A percentile compares a stretch with the other conserved stretches of the same genome.
These are phyloP conservation scores for Xanthia togata DNA, from an alignment of 2,888 invertebrate genomes.

Conservation along the genomic window DNA sequence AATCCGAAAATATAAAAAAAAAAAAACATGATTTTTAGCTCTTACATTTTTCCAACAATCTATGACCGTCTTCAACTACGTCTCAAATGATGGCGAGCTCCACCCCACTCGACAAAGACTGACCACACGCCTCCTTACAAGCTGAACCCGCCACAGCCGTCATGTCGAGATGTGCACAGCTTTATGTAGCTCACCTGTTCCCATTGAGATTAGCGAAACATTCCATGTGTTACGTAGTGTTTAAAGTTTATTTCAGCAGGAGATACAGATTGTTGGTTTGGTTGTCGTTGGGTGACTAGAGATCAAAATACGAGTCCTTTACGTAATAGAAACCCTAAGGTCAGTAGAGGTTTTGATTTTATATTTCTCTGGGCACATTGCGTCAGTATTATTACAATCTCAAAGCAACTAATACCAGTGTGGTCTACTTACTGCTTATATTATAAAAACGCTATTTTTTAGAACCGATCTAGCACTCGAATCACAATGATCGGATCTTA, in stretches of 20 bases:
- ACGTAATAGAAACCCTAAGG: conserved; percentile 28
- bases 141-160: conserved; percentile 44
- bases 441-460: conserved; percentile 16
- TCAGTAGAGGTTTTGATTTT: conserved; percentile 49
- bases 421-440: conserved; percentile 44
- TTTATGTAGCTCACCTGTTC: conserved; percentile 58
- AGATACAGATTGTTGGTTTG: conserved; percentile 48
- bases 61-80: conserved; percentile 38
- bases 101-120: conserved; percentile 67
- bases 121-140: conserved; percentile 63
- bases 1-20: not conserved
- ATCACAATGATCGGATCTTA: conserved; percentile 27
- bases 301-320: conserved; percentile 31
- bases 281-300: conserved; percentile 49
- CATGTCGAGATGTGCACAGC: conserved; percentile 54
- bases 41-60: conserved; percentile 33
- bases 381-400: conserved; percentile 74
- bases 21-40: not conserved
- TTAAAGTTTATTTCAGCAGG: conserved; percentile 60
- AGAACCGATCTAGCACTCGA: conserved; percentile 25
- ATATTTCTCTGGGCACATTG: conserved; percentile 54
- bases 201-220: conserved; percentile 77
- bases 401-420: conserved; percentile 63
- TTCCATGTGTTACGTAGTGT: conserved; percentile 73
- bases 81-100: conserved; percentile 60